Base-by-base conservation (phyloP, 2,888 invertebrate genomes). In the Cryptocephalus primarius region DNA sequence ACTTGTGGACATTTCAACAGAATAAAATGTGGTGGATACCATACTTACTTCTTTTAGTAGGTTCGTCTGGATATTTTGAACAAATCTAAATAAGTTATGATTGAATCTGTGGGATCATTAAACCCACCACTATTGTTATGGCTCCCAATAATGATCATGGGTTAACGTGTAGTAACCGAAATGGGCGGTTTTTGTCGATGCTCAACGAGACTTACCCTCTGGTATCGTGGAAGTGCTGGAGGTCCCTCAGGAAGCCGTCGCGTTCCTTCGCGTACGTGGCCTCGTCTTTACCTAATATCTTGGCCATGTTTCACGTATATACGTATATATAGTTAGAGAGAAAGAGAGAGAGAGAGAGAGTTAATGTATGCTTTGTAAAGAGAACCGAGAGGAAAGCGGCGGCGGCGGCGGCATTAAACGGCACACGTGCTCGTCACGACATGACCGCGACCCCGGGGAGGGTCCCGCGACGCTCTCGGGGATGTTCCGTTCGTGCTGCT, bases 181-280 rank as follows among this genome's bases (percentile, higher is more conserved):
- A n/a, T n/a, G n/a, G 49, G 10, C 8, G 32, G 31, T n/a, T n/a
- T n/a, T n/a, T n/a, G n/a, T n/a, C n/a, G n/a, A n/a, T n/a, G n/a
- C n/a, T n/a, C n/a, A 11, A 6, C 6, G 43, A 33, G 39, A 76
- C 85, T 82, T 73, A 94, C 94, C 91, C 90, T 75, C 89, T 82
- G 60, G 84, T 83, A 57, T 90, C 90, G 71, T 94, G 92, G 68
- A 94, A 94, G 68, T 87, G 88, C 64, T 84, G 83, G 61, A 95
- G 76, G 66, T 92, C 92, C 69, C 84, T 80, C 56, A 89, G 72
- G 75, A 91, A 91, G 58, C 77, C 78, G 61, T 85, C 85, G 65
- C 82, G 82, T 73, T 89, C 88, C 68, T 80, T 80, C 65, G 80
- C 73, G 75, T 87, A 88, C 64, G 80, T 79, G 70, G 80, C 80